Evolutionary conservation across 2,888 invertebrate species (phyloP), one percentile per base, ranked within the genome.

Genomic region (Lypha dubia): DNA sequence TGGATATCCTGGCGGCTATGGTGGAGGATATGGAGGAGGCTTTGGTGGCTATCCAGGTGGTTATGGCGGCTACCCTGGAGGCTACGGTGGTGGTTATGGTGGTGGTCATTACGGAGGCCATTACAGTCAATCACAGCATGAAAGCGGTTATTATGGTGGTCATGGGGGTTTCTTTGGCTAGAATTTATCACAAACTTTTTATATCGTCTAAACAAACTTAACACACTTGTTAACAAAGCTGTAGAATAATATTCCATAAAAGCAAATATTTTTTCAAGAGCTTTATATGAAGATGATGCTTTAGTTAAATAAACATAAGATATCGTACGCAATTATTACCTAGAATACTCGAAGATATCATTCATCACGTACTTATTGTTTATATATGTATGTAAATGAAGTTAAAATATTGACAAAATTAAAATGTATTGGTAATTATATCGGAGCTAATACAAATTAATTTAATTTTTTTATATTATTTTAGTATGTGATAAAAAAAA

Each of bases 41-140:
- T 75, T 32, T 8, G 88, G 89, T 35, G 88, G 68, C 0, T 63
- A 79, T 28, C 65, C 46, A 1, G 65, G 38, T 15, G 73, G 86
- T 0, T 65, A 73, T 46, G 53, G 53, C 0, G 56, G 32, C n/a
- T 70, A 84, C 32, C 63, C 74, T 38, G 51, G 63, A 8, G 79
- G 77, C 3, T 86, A 74, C 71, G 68, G 73, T 24, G 79, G 79
- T 3, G 87, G 88, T 20, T 89, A 88, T 85, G 79, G 89, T 17
- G 88, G 90, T 32, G 87, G 88, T 56, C 87, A 89, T 24, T 88
- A 88, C 68, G 85, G 87, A 15, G 85, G 85, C 28, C 83, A 87
- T 38, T 83, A 84, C 24, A 86, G 86, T 20, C 74, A 81, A 38
- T 68, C 74, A n/a, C 80, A 81, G 68, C 80, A 81, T 13, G 68